phyloP scores from a whole-genome alignment of 2,113 vertebrate species.

The Progne subis region DNA sequence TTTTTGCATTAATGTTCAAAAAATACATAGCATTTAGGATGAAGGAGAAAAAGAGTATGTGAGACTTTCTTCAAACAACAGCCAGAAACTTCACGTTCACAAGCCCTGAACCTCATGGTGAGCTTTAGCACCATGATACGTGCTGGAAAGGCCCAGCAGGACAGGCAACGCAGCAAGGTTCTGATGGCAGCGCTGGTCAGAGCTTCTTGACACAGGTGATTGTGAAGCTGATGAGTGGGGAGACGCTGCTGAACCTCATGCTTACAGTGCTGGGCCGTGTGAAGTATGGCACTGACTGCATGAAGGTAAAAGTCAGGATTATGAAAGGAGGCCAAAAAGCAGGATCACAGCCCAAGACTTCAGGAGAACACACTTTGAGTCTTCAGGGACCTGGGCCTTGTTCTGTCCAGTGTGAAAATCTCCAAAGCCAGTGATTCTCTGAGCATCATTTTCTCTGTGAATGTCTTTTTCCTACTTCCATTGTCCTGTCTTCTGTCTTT shows the following conservation, averaged over 20 bases:
- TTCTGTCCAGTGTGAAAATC: not conserved
- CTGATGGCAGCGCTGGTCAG: not conserved
- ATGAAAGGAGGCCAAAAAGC: not conserved
- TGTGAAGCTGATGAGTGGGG: not conserved
- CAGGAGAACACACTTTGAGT: not conserved
- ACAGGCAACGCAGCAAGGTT: not conserved
- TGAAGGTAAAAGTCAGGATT: not conserved
- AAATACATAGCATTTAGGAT: not conserved
- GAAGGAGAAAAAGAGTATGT: not conserved
- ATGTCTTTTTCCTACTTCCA: not conserved
- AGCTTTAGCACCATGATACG: not conserved
- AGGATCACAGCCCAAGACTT: not conserved
- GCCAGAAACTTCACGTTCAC: not conserved
- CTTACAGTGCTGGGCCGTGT: not conserved
- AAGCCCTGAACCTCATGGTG: not conserved
- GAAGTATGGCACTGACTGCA: not conserved
- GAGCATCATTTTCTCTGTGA: not conserved
- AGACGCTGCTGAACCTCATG: not conserved
- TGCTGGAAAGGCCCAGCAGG: not conserved
- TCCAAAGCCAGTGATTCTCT: not conserved
- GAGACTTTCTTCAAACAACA: not conserved
- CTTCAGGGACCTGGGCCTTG: not conserved
- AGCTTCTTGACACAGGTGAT: not conserved
- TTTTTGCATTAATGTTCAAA: not conserved
- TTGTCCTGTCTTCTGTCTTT: not conserved